Evolutionary conservation across 1,140 invertebrate species (phyloP), one percentile per base, ranked within the genome.

Genomic region (Neomicropteryx cornuta): DNA sequence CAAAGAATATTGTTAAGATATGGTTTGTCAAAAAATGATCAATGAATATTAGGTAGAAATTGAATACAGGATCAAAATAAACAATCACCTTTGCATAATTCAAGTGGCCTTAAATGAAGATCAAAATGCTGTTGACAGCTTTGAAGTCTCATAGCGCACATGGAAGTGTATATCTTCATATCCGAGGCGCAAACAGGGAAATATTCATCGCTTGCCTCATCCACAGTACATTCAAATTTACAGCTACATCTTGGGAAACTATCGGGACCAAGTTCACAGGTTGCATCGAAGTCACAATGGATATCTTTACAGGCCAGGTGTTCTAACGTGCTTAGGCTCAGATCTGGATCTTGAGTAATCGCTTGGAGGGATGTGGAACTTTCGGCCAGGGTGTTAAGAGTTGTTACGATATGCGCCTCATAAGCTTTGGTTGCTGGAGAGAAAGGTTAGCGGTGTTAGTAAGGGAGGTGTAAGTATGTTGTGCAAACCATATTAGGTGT

Each of bases 141-240:
- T 48, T 87, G 80, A 62, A 84, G 75, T 55, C 82, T 83, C 83
- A 93, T 86, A 24, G 82, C 79, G 55, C 89, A 94, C 36, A 85
- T 68, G n/a, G 82, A 89, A 1, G 77, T 69, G 51, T 93, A 93
- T 21, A 82, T 74, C 22, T 75, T 68, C 20, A 85, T 62, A 55
- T 95, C 87, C 13, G 80, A 87, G 4, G 83, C 87, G 52, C 89
- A 93, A 3, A 92, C 81, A 0, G 78, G 77, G 5, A 56, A 52
- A 2, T 67, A 66, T 28, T 73, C 61, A 36, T 73, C 69, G 38
- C 66, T 42, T 43, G 62, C 49, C 39, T 68, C 57, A 41, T 56
- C 58, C 18, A 63, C 68, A 17, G 66, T 72, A 51, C 80, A 83
- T 49, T 82, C 76, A 50, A 85, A 83, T 36, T 77, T 69, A 51